Percentiles rank a stretch among this genome's conserved stretches.
Conservation (phyloP, 2,113 vertebrate genomes). For the Nothobranchius furzeri region DNA sequence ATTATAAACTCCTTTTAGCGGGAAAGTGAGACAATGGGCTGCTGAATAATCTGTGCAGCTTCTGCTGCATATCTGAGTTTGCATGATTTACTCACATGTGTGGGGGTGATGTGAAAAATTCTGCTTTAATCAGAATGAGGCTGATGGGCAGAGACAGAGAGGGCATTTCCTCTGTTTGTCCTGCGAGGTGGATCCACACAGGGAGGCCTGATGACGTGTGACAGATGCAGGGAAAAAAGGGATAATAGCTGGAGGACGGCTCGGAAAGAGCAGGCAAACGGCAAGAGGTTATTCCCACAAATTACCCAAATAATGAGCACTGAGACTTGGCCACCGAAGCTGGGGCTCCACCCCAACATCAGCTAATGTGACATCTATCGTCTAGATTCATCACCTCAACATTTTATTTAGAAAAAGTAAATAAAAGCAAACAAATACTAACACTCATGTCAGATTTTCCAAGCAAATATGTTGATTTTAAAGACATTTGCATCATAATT, state of each 20-base stretch:
- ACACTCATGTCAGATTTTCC: no score
- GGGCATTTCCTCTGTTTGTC: slow-evolving; percentile 31
- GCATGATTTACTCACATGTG: slow-evolving; percentile 25
- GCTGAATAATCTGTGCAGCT: neutral
- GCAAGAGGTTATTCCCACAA: slow-evolving; percentile 1
- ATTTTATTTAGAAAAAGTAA: neutral
- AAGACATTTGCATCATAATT: no score
- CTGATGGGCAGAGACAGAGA: slow-evolving; percentile 5
- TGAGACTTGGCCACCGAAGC: neutral
- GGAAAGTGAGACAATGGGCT: neutral
- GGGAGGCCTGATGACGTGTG: slow-evolving; percentile 5
- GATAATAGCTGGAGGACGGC: slow-evolving; percentile 7
- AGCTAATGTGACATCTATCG: neutral
- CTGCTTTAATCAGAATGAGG: slow-evolving; percentile 33
- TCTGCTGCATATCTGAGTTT: neutral
- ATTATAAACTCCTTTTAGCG: neutral
- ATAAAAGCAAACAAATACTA: neutral
- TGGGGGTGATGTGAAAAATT: slow-evolving; percentile 9
- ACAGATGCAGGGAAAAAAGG: neutral
- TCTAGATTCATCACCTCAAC: neutral
- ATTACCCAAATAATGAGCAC: neutral
- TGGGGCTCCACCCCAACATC: no score
- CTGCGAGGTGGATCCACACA: slow-evolving; percentile 2
- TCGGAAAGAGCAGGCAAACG: neutral
- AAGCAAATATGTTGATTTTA: no score